Base-by-base conservation (phyloP, 2,888 invertebrate species). In the Megalurothrips usitatus region DNA sequence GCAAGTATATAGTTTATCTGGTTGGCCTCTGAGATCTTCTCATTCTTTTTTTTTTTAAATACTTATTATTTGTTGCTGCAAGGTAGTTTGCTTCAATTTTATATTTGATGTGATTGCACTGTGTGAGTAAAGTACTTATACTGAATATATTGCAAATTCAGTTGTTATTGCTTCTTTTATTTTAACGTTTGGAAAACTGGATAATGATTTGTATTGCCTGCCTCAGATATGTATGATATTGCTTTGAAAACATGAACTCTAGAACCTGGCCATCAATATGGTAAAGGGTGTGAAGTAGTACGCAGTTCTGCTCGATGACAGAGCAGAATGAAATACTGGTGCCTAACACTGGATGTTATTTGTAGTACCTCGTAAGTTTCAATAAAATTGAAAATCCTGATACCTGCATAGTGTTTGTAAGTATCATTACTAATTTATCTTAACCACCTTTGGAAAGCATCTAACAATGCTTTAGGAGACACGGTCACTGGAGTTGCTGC, bases 71-170 rank as follows among this genome's bases (percentile, higher is more conserved):
- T 75, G 68, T 26, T 26, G 68, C 26, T 75, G 68, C 12, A 11
- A 75, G 26, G 68, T 75, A 75, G 68, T 75, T 75, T 26, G 68
- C 68, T 79, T 79, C 12, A 79, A 79, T 34, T 79, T 79, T 79
- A 10, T 79, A n/a, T 79, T 28, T 28, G 34, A 28, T 79, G n/a
- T 79, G n/a, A 48, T 79, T 79, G 47, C 49, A 23, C 11, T 48
- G 23, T 28, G 43, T 79, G 79, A 79, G 49, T 48, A 34, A 79
- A 48, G 79, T 79, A 48, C 49, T 79, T 79, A 79, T 28, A 49
- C 49, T 26, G 49, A 58, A 49, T 58, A 48, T 58, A 48, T 43
- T 52, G 49, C 34, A 79, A 49, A 19, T 79, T 79, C 58, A 34
- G 34, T 79, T 49, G 19, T 79, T 48, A 19, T 79, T 79, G 49